Evolutionary conservation across 2,113 vertebrate genomes (phyloP).

Genomic region (Chloebia gouldiae): DNA sequence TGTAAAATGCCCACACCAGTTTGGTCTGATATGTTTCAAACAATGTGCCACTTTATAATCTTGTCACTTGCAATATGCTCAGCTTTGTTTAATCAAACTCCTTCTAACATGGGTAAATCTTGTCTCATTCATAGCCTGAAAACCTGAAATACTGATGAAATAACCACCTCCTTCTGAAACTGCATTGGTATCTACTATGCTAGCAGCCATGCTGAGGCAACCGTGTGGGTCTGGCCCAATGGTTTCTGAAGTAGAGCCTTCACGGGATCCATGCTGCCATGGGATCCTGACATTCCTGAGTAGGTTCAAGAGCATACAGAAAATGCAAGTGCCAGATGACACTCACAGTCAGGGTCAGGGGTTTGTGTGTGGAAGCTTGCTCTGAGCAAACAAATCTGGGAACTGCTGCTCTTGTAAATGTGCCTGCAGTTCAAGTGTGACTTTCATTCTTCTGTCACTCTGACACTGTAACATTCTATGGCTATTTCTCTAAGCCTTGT

Average conservation of each 20-base stretch:
- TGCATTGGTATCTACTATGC: background rate
- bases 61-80: background rate
- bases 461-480: background rate
- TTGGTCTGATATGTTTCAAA: background rate
- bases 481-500: background rate
- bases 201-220: background rate
- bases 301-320: background rate
- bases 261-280: background rate
- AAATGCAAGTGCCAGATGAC: background rate
- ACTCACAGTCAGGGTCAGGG: background rate
- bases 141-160: background rate
- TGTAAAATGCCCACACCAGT: background rate
- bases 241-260: background rate
- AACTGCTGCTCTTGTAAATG: background rate
- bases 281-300: background rate
- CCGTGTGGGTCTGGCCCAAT: background rate
- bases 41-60: background rate
- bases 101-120: background rate
- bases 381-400: background rate
- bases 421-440: background rate
- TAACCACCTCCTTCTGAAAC: background rate
- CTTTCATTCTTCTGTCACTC: background rate
- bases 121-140: background rate
- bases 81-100: background rate
- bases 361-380: rapidly evolving